These are phyloP conservation scores for Psilanteris sp. DNA, from an alignment of 1,140 invertebrate genomes.

Conservation along the genomic window DNA sequence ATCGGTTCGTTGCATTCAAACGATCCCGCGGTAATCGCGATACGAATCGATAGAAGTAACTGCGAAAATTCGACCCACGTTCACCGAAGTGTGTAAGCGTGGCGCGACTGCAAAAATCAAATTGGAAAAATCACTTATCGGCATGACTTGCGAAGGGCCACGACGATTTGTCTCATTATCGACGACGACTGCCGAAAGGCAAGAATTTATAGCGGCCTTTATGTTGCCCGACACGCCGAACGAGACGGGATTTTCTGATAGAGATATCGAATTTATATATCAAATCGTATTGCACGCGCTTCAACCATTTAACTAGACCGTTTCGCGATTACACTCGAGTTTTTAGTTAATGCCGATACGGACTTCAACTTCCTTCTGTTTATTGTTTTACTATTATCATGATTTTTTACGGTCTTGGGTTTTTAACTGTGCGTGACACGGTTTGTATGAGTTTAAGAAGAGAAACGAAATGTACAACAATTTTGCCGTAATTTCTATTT, in stretches of 20 bases:
- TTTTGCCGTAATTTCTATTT: too few species aligned
- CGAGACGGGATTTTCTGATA: constrained; percentile 50
- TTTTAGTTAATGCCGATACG: constrained; percentile 20
- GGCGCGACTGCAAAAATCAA: constrained; percentile 49
- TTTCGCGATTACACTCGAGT: constrained; percentile 2
- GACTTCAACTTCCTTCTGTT: constrained; percentile 7
- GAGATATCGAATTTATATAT: constrained; percentile 62
- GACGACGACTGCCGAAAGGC: constrained; percentile 44
- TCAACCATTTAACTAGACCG: constrained; percentile 27
- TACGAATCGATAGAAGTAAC: constrained; percentile 43
- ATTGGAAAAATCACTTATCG: constrained; percentile 58
- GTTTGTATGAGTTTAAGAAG: too few species aligned
- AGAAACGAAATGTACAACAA: too few species aligned
- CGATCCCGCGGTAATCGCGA: constrained; percentile 47
- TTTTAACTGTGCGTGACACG: too few species aligned
- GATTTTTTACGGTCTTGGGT: too few species aligned
- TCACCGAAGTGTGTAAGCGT: constrained; percentile 45
- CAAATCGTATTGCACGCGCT: constrained; percentile 43
- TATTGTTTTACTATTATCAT: constrained; percentile 2
- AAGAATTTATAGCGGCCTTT: constrained; percentile 45
- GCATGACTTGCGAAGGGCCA: constrained; percentile 48
- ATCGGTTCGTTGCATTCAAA: constrained; percentile 52
- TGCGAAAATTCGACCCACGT: constrained; percentile 35
- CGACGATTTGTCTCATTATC: constrained; percentile 62
- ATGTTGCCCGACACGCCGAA: constrained; percentile 33